Percentiles rank a stretch among this genome's conserved stretches.
Conservation (phyloP, 2,113 vertebrate genomes). For the Nipponia nippon region DNA sequence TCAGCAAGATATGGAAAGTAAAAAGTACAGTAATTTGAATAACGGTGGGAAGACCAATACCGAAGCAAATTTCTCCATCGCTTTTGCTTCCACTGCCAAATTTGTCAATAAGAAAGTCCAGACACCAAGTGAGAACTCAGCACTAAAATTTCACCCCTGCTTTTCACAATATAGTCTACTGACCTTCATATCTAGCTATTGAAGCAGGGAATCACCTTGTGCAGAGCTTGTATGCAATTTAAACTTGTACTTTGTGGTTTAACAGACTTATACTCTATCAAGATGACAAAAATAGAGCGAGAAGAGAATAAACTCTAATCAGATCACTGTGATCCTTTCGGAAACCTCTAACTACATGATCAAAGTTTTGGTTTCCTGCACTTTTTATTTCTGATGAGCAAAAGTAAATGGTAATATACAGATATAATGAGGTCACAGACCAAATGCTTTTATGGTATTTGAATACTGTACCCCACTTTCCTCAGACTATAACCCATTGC, state of each 20-base stretch:
- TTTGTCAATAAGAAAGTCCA: slow-evolving; percentile 55
- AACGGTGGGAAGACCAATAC: slow-evolving; percentile 63
- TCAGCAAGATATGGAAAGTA: slow-evolving; percentile 64
- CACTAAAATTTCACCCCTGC: neutral
- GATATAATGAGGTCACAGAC: neutral
- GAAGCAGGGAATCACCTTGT: neutral
- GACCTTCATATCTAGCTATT: neutral
- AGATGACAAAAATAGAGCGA: neutral
- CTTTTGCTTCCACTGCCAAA: slow-evolving; percentile 35
- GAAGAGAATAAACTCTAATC: slow-evolving; percentile 15
- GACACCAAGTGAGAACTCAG: neutral
- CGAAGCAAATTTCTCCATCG: slow-evolving; percentile 51
- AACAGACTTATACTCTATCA: neutral
- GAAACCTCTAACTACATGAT: slow-evolving; percentile 18
- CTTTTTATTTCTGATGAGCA: neutral
- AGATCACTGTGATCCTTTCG: slow-evolving; percentile 21
- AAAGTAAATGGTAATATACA: neutral
- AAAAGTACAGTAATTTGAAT: slow-evolving; percentile 66
- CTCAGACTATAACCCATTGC: neutral
- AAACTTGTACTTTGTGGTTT: neutral
- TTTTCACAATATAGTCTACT: neutral
- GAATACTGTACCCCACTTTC: neutral
- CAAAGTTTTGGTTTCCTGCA: slow-evolving; percentile 52
- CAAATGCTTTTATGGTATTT: neutral
- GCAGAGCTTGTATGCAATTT: neutral